These are phyloP conservation scores for Microplitis mediator DNA, from an alignment of 1,140 invertebrate genomes.

Conservation along the genomic window DNA sequence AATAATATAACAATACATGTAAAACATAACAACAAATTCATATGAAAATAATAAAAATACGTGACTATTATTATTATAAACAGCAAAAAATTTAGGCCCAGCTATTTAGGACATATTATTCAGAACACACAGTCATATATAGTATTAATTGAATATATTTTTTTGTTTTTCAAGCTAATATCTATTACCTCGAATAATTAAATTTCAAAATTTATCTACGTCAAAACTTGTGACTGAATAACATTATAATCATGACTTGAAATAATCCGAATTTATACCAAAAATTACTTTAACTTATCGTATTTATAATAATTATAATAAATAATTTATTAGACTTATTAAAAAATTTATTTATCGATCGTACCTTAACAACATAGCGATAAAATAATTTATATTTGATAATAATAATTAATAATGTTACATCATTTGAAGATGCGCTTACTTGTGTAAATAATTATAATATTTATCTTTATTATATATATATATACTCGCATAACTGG, in stretches of 20 bases:
- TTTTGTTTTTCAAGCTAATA: background rate
- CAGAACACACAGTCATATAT: background rate
- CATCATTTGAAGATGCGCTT: constrained; percentile 21
- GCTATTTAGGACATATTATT: background rate
- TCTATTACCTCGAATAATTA: too few relatives aligned
- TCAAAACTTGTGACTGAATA: too few relatives aligned
- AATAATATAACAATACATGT: too few relatives aligned
- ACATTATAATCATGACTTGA: too few relatives aligned
- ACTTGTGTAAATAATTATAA: constrained; percentile 22
- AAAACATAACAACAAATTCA: too few relatives aligned
- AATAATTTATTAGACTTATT: constrained; percentile 26
- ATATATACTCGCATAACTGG: constrained; percentile 45
- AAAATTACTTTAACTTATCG: background rate
- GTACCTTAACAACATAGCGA: constrained; percentile 2
- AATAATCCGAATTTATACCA: background rate
- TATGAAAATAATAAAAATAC: background rate
- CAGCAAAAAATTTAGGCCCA: too few relatives aligned
- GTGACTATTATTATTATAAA: background rate
- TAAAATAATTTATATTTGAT: constrained; percentile 22
- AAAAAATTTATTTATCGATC: background rate
- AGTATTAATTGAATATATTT: too few relatives aligned
- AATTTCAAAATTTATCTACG: too few relatives aligned
- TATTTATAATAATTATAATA: constrained; percentile 28
- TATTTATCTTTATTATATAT: constrained; percentile 26
- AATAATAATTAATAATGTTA: constrained; percentile 4